phyloP scores from a whole-genome alignment of 2,888 invertebrate genomes.

The Netelia fuscicornis region DNA sequence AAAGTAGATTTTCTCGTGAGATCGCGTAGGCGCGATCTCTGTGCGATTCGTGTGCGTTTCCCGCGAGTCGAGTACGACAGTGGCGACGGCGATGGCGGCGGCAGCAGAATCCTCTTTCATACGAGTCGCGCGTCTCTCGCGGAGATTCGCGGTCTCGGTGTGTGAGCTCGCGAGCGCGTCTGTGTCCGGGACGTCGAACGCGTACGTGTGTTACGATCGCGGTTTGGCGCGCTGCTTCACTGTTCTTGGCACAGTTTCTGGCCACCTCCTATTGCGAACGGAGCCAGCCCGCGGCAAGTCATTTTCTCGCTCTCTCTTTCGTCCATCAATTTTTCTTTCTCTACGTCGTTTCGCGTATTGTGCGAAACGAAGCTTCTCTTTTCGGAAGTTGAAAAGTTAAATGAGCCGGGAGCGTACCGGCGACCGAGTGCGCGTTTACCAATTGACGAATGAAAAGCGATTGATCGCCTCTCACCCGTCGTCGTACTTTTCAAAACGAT shows the following conservation, averaged over 20 bases:
- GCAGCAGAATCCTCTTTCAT: slow-evolving; percentile 12
- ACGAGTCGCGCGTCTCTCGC: slow-evolving; percentile 36
- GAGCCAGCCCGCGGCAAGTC: slow-evolving; percentile 71
- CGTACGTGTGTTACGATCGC: slow-evolving; percentile 73
- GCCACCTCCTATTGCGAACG: slow-evolving; percentile 82
- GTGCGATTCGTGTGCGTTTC: neutral
- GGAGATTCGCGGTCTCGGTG: slow-evolving; percentile 13
- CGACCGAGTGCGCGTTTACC: neutral
- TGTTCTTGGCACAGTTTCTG: slow-evolving; percentile 84
- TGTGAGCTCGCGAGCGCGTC: slow-evolving; percentile 43
- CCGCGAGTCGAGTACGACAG: neutral
- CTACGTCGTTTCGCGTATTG: too few species aligned
- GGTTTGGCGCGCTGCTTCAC: slow-evolving; percentile 72
- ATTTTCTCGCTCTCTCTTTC: slow-evolving; percentile 57
- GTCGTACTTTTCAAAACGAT: slow-evolving; percentile 6
- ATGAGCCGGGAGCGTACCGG: too few species aligned
- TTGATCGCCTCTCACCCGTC: slow-evolving; percentile 19
- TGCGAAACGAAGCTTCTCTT: too few species aligned
- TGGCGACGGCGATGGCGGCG: neutral
- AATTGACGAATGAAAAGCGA: slow-evolving; percentile 25
- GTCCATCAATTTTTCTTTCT: slow-evolving; percentile 30
- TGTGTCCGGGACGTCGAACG: slow-evolving; percentile 44
- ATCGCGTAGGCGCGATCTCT: neutral
- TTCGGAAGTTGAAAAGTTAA: too few species aligned
- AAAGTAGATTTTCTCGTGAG: neutral